These are phyloP conservation scores for Laticauda laticaudata DNA, from an alignment of 2,113 vertebrate species.

Conservation along the genomic window DNA sequence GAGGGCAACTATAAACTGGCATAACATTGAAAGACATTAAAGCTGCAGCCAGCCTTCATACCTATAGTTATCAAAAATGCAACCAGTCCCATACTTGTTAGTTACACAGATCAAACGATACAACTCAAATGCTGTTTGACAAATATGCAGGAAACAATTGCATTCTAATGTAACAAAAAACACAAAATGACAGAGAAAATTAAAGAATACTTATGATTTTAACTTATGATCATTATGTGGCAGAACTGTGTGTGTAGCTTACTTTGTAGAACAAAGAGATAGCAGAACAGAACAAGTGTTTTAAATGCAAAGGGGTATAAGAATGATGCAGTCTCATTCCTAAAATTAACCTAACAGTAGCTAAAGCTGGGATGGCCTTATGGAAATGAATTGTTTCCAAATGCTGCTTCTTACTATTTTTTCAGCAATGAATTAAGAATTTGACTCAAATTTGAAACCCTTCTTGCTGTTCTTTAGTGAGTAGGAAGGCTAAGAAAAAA, in stretches of 20 bases:
- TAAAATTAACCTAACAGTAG: background rate
- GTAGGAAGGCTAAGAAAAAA: background rate
- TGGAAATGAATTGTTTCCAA: constrained; percentile 9
- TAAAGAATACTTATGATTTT: background rate
- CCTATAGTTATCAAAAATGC: constrained; percentile 24
- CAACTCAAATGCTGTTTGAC: background rate
- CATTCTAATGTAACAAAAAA: constrained; percentile 17
- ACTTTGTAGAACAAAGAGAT: constrained; percentile 27
- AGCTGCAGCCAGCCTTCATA: background rate
- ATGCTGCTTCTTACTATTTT: constrained; percentile 34
- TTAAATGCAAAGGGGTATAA: background rate
- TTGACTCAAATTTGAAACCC: background rate
- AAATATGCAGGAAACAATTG: background rate
- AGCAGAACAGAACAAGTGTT: background rate
- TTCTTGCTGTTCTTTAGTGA: background rate
- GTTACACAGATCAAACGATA: background rate
- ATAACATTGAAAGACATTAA: constrained; percentile 32
- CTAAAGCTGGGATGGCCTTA: constrained; percentile 21
- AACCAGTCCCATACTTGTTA: background rate
- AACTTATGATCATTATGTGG: background rate
- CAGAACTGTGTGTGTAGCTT: constrained; percentile 28
- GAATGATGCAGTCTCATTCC: constrained; percentile 47
- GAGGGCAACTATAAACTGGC: background rate
- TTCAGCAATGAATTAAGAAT: background rate
- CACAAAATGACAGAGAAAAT: constrained; percentile 30